These are phyloP conservation scores for Urocyon cinereoargenteus DNA, from an alignment of 2,797 vertebrate genomes.

Conservation along the genomic window DNA sequence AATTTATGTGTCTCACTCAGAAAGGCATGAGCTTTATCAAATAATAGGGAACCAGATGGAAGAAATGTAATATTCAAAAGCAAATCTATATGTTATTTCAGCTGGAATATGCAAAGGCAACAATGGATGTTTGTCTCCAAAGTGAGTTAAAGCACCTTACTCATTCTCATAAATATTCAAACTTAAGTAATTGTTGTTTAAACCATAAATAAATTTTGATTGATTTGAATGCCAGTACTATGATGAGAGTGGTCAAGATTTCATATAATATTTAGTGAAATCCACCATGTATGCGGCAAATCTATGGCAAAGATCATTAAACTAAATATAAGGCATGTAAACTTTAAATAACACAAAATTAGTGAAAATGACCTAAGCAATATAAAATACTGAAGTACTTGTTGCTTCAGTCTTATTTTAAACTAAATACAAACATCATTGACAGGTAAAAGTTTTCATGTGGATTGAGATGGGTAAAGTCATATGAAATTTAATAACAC, in stretches of 20 bases:
- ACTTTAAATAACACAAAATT: background rate
- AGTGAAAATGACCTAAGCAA: background rate
- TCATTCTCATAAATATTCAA: background rate
- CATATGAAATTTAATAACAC: background rate
- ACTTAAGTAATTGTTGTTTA: background rate
- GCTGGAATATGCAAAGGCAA: slow-evolving; percentile 71
- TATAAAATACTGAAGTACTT: background rate
- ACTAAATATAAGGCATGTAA: background rate
- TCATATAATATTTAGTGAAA: background rate
- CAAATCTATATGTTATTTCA: slow-evolving; percentile 38
- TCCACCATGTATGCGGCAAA: background rate
- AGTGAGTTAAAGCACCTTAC: background rate
- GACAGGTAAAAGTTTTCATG: background rate
- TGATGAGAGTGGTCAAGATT: background rate
- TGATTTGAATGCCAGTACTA: background rate
- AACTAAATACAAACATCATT: background rate
- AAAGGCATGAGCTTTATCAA: slow-evolving; percentile 78
- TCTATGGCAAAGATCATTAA: background rate
- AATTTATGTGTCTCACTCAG: slow-evolving; percentile 68
- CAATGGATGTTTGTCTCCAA: slow-evolving; percentile 39
- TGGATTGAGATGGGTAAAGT: background rate
- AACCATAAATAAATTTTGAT: background rate
- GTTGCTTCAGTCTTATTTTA: background rate
- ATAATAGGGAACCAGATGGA: slow-evolving; percentile 64
- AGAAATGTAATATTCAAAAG: slow-evolving; percentile 76